phyloP scores from a whole-genome alignment of 1,140 invertebrate species.

The Bombus confusus region DNA sequence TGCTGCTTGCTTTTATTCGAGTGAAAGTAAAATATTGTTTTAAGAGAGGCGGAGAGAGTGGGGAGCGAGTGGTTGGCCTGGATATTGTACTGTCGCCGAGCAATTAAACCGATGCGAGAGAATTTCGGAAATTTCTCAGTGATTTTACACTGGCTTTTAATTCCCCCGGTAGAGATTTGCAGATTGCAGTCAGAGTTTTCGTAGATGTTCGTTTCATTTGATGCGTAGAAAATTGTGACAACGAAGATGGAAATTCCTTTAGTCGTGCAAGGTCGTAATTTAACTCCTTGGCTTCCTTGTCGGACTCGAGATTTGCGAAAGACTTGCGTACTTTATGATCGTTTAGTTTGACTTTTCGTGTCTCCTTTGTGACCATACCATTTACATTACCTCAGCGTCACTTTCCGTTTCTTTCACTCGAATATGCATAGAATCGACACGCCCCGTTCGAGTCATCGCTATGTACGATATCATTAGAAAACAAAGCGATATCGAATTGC shows the following conservation, averaged over 20 bases:
- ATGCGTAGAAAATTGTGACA: background rate
- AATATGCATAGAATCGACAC: background rate
- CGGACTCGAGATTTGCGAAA: background rate
- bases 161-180: no score
- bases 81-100: background rate
- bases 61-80: background rate
- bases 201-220: background rate
- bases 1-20: background rate
- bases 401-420: background rate
- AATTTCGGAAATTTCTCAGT: background rate
- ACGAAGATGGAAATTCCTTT: background rate
- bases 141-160: background rate
- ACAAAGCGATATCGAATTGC: no score
- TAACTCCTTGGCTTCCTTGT: background rate
- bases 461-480: background rate
- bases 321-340: background rate
- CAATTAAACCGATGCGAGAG: background rate
- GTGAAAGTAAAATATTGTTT: slow-evolving; percentile 8
- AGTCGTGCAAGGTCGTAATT: background rate
- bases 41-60: no score
- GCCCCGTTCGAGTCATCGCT: background rate
- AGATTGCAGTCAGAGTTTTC: background rate
- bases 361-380: background rate
- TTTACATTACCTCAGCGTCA: background rate
- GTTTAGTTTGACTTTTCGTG: background rate